phyloP scores from a whole-genome alignment of 2,888 invertebrate genomes.

The Hypomecis punctinalis region DNA sequence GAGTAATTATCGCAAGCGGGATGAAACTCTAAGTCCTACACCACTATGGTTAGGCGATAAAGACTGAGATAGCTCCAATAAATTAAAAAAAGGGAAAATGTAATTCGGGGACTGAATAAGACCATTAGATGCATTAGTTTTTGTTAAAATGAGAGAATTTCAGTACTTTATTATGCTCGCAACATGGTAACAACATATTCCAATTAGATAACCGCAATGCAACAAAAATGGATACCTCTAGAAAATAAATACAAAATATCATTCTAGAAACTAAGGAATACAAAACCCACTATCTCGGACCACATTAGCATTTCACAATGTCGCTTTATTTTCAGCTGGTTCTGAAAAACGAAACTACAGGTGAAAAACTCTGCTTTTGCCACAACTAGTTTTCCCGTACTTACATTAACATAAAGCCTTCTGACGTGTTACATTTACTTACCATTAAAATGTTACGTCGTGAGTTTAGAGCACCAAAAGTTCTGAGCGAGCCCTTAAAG shows the following conservation, averaged over 20 bases:
- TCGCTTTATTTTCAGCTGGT: conserved; percentile 19
- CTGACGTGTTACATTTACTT: conserved; percentile 27
- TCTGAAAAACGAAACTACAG: conserved; percentile 10
- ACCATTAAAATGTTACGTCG: conserved; percentile 25
- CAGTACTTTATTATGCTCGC: no score
- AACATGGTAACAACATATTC: no score
- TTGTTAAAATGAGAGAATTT: no score
- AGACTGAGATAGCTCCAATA: no score
- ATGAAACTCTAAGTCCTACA: no score
- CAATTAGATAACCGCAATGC: no score
- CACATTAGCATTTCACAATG: conserved; percentile 19
- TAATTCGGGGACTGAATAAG: no score
- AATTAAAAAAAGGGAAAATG: no score
- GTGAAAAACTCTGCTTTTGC: conserved; percentile 25
- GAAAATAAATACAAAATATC: background rate
- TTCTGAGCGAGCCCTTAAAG: background rate
- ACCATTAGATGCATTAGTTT: no score
- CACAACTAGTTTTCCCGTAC: conserved; percentile 27
- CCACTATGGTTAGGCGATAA: no score
- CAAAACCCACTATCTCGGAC: background rate
- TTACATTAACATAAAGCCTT: conserved; percentile 29
- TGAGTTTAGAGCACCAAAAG: conserved; percentile 11
- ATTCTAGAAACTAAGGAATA: background rate
- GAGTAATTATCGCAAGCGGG: no score
- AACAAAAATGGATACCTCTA: no score